phyloP scores from a whole-genome alignment of 2,113 vertebrate genomes.

The Proteles cristata region DNA sequence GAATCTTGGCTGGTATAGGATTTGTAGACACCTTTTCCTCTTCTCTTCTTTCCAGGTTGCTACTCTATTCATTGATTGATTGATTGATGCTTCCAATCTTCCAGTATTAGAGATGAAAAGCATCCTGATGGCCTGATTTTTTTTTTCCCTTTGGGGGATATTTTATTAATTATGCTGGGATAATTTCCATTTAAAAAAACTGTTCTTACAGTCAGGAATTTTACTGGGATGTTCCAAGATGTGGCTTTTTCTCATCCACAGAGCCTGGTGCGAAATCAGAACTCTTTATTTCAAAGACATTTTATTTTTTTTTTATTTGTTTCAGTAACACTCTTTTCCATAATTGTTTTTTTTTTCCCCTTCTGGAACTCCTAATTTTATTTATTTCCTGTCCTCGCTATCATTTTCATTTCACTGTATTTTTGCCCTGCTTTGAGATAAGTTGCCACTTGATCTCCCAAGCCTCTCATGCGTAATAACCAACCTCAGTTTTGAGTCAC shows the following conservation, averaged over 20 bases:
- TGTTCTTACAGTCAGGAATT: background rate
- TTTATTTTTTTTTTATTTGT: background rate
- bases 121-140: background rate
- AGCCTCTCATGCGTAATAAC: background rate
- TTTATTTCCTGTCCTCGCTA: background rate
- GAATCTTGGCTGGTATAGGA: background rate
- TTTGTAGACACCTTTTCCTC: background rate
- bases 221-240: background rate
- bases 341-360: background rate
- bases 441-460: background rate
- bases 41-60: background rate
- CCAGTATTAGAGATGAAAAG: background rate
- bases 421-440: background rate
- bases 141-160: background rate
- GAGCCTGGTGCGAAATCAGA: background rate
- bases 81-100: background rate
- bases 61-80: background rate
- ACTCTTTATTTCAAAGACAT: background rate
- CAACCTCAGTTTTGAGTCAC: background rate
- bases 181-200: background rate
- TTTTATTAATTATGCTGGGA: constrained; percentile 9
- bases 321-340: background rate
- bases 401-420: background rate
- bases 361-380: background rate
- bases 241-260: background rate